Base-by-base conservation (phyloP, 2,113 vertebrate species). In the Greenwoodochromis staneri region DNA sequence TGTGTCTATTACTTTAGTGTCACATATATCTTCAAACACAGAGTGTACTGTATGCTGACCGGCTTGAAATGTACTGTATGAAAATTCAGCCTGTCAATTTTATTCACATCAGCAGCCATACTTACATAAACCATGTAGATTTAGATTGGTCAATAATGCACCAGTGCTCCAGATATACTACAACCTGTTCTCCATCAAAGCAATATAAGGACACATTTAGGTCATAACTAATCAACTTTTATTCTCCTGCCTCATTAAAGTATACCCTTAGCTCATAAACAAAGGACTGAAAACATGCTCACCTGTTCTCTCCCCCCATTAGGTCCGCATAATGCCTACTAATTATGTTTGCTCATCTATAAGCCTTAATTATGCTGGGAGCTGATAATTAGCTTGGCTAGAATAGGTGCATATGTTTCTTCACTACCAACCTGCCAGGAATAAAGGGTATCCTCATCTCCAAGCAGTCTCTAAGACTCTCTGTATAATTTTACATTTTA, bases 301-400 rank as follows among this genome's bases (percentile, higher is more conserved):
- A 96, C 96, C 96, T 96, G 95, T 95, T 95, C 92, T 86, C 89
- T 94, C 87, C 87, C 90, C 82, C 95, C 93, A 95, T 96, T 96
- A 96, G 93, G 92, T 94, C 88, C 3, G 90, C 93, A 95, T 96
- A 95, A 95, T 94, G 91, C 92, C 86, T 91, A 86, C 94, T 97
- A 97, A 97, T 97, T 97, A 97, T 95, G 95, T 96, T 95, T 96
- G 95, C 93, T 96, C 95, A 94, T 95, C 95, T 96, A 96, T 93
- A 94, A 94, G 92, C 91, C 91, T 94, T 96, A 96, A 97, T 97
- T 97, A 97, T 95, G 91, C 91, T 85, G 92, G 90, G 88, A 94
- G 91, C 88, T 93, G 78, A 90, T 96, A 96, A 97, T 97, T 95
- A 97, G 91, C 93, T 38, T 88, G 91, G 91, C 87, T 85, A 78